Percentiles rank a stretch among this genome's conserved stretches.
phyloP scores from a whole-genome alignment of 30 jellyfish, hydroid and myxozoan genomes.

The Phacellophora camtschatica region DNA sequence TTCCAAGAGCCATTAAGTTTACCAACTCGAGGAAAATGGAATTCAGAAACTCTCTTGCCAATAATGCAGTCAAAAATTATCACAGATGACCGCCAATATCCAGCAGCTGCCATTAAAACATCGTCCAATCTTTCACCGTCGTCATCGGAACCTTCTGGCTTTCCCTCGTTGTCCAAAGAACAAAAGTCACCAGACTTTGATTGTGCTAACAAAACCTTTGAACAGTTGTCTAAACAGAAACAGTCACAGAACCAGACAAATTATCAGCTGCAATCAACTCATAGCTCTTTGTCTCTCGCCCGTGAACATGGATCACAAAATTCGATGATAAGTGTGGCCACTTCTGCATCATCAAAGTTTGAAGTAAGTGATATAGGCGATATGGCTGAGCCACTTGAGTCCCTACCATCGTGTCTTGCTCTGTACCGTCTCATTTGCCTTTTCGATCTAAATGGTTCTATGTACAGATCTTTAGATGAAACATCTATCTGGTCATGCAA shows the following conservation, averaged over 20 bases:
- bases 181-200: background rate
- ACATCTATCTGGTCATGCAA: conserved; percentile 84
- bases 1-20: background rate
- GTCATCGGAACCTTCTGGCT: conserved; percentile 1
- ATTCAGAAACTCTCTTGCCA: background rate
- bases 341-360: conserved; percentile 17
- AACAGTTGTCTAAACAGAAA: too few relatives aligned
- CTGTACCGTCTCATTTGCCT: conserved; percentile 88
- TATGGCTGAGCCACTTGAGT: conserved; percentile 36
- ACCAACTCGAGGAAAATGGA: background rate
- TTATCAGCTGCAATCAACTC: conserved; percentile 1
- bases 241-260: too few relatives aligned
- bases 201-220: too few relatives aligned
- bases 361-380: background rate
- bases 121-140: background rate
- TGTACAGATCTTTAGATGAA: conserved; percentile 82
- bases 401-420: conserved; percentile 95
- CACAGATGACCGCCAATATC: background rate
- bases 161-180: background rate
- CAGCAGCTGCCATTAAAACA: background rate
- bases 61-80: background rate
- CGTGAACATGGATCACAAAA: background rate
- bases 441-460: conserved; percentile 90
- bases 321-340: conserved; percentile 13
- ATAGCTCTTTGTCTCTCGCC: background rate